A percentile compares a stretch with the other conserved stretches of the same genome.
Evolutionary conservation across 2,113 vertebrate species (phyloP).

Genomic region (Brevimyrus niger): DNA sequence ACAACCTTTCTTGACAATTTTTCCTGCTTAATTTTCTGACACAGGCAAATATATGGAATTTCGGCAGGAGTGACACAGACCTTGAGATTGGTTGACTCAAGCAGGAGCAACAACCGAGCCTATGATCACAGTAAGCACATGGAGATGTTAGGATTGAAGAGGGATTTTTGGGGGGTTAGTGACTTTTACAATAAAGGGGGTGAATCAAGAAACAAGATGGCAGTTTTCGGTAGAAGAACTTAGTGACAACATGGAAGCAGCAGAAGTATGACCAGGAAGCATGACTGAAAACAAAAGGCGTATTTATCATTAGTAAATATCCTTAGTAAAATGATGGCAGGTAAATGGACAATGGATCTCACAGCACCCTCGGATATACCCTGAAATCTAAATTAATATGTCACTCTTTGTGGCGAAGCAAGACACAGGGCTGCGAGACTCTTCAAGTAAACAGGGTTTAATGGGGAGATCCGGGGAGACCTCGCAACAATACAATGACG

Average conservation of each 20-base stretch:
- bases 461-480: no score
- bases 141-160: neutral
- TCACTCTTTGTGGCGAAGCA: no score
- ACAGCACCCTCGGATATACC: neutral
- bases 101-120: conserved; percentile 70
- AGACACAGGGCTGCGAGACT: no score
- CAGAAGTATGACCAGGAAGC: neutral
- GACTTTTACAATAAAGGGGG: neutral
- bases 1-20: neutral
- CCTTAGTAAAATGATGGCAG: neutral
- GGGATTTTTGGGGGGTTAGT: neutral
- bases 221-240: neutral
- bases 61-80: conserved; percentile 71
- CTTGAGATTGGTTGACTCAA: conserved; percentile 64
- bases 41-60: conserved; percentile 68
- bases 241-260: neutral
- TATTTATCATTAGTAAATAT: neutral
- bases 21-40: neutral
- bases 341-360: neutral
- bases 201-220: neutral
- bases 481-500: no score
- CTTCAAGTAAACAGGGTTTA: no score
- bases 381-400: no score
- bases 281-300: neutral
- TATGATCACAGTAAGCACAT: conserved; percentile 64